Base-by-base conservation (phyloP, 2,888 invertebrate species). In the Mimumesa dahlbomi region DNA sequence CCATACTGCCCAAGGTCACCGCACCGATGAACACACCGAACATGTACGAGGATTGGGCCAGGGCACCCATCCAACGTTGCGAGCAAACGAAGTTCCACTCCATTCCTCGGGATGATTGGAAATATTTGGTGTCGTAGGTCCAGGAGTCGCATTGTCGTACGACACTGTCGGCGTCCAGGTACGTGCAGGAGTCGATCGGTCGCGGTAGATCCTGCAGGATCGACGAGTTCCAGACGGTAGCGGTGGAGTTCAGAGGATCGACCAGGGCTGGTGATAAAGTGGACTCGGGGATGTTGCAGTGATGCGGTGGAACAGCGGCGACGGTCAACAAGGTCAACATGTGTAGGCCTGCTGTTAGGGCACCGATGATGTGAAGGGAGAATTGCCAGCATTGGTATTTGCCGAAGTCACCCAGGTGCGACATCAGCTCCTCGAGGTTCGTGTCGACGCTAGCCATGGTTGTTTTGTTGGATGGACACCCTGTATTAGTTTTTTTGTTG, bases 11-110 rank as follows among this genome's bases (percentile, higher is more conserved):
- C 19, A 96, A 91, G 0, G 93, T 92, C 0, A 96, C 93, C 0
- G 96, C 95, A 0, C 96, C 96, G 0, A 93, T 90, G 75, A 96
- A 94, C 2, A 95, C 95, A 5, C 96, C 96, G 83, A 96, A 91
- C 96, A 97, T 96, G 86, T 94, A 95, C 43, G 91, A 85, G 2
- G 94, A 93, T 86, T 96, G 96, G 0, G 95, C 94, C 16, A 95
- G 87, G 0, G 96, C 94, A 1, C 95, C 94, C 93, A 94, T 94
- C 96, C 96, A 96, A 73, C 95, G 91, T 66, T 91, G 90, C 73
- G 94, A 92, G 85, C 97, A 97, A 0, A 96, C 95, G 53, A 96
- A 92, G 84, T 94, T 90, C 96, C 96, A 96, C 88, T 97, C 95
- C 13, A 95, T 95, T 6, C 93, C 93, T 50, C 94, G 92, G 0